These are phyloP conservation scores for Danionella dracula DNA, from an alignment of 2,797 vertebrate species.

Conservation along the genomic window DNA sequence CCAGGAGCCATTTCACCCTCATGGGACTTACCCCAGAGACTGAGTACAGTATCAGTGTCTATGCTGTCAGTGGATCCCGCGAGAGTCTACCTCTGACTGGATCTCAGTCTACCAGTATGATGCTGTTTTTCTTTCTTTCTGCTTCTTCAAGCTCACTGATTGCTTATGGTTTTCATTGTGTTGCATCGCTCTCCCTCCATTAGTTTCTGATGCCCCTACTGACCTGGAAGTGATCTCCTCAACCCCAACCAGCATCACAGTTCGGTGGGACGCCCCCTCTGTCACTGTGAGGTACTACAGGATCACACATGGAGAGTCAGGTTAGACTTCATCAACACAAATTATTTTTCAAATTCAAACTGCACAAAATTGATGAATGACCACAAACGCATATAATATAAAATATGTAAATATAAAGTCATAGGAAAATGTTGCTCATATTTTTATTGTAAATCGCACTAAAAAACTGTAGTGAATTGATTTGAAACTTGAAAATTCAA, in stretches of 20 bases:
- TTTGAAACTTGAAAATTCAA: no score
- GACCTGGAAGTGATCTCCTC: constrained; percentile 83
- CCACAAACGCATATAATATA: no score
- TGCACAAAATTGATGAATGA: no score
- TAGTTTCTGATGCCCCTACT: constrained; percentile 92
- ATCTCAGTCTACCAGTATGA: constrained; percentile 85
- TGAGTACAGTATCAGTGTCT: constrained; percentile 84
- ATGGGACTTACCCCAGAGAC: constrained; percentile 83
- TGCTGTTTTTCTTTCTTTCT: neutral
- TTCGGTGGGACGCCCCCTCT: constrained; percentile 91
- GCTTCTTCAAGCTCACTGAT: neutral
- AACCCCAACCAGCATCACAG: constrained; percentile 78
- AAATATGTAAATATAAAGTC: no score
- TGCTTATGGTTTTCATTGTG: neutral
- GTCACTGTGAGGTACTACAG: constrained; percentile 94
- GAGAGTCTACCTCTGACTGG: constrained; percentile 84
- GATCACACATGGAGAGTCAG: constrained; percentile 87
- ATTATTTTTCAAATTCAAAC: no score
- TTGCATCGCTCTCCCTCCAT: neutral
- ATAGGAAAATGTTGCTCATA: no score
- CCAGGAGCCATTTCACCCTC: constrained; percentile 87
- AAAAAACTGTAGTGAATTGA: no score
- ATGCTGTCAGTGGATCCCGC: constrained; percentile 68
- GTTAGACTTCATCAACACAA: constrained; percentile 35
- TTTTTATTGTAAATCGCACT: no score